Conservation (phyloP, 2,888 invertebrate species). For the Sarcophaga caerulescens region DNA sequence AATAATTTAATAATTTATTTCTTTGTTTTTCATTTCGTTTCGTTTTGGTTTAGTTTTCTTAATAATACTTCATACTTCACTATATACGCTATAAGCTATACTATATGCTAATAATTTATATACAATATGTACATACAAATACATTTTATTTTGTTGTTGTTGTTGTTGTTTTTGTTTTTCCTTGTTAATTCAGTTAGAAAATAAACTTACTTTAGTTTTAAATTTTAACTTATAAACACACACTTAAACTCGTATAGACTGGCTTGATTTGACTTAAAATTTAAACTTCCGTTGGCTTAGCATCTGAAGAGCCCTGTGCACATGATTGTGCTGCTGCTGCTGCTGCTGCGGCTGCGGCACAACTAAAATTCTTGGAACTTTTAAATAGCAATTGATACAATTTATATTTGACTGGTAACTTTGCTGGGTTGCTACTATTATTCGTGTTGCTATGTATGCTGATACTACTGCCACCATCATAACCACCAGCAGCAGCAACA, state of each 20-base stretch:
- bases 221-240: neutral
- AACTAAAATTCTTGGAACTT: conserved; percentile 78
- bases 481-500: neutral
- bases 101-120: neutral
- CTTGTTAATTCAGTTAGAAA: neutral
- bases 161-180: neutral
- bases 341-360: conserved; percentile 68
- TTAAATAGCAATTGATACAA: conserved; percentile 80
- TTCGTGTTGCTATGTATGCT: conserved; percentile 8
- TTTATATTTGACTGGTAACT: conserved; percentile 72
- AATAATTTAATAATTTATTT: neutral
- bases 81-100: neutral
- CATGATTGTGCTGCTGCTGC: conserved; percentile 74
- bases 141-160: neutral
- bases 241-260: neutral
- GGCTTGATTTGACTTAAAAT: conserved; percentile 4
- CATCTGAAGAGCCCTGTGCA: conserved; percentile 72
- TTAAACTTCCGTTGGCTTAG: conserved; percentile 79
- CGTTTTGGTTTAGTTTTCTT: neutral
- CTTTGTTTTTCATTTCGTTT: neutral
- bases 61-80: neutral
- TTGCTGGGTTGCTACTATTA: conserved; percentile 59
- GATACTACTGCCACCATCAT: neutral
- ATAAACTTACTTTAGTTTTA: neutral
- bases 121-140: conserved; percentile 11